Conservation (phyloP, 2,888 invertebrate species). For the Athripsodes cinereus region DNA sequence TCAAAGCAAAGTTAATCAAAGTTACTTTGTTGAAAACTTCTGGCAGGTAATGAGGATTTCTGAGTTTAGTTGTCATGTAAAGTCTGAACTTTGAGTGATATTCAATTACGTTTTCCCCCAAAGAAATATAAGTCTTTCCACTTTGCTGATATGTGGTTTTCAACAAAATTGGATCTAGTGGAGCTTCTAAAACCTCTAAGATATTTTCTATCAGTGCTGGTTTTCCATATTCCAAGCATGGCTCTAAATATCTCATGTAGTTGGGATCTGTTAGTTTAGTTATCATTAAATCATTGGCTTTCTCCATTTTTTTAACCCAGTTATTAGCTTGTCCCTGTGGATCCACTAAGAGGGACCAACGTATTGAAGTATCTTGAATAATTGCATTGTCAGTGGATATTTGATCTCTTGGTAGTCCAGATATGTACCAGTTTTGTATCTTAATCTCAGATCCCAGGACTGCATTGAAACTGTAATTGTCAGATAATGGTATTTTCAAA, state of each 20-base stretch:
- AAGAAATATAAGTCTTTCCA: conserved; percentile 65
- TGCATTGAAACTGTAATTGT: conserved; percentile 63
- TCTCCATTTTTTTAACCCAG: conserved; percentile 82
- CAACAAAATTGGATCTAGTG: conserved; percentile 68
- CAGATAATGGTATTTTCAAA: conserved; percentile 71
- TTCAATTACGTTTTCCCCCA: conserved; percentile 73
- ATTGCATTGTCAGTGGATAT: conserved; percentile 84
- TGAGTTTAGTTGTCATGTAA: conserved; percentile 75
- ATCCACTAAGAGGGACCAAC: conserved; percentile 77
- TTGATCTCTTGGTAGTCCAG: conserved; percentile 70
- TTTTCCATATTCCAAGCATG: conserved; percentile 68
- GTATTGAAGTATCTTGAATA: conserved; percentile 70
- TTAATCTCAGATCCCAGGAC: conserved; percentile 80
- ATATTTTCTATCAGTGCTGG: conserved; percentile 74
- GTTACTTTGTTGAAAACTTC: conserved; percentile 80
- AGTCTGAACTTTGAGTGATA: conserved; percentile 70
- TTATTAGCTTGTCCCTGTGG: conserved; percentile 81
- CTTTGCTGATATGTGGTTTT: conserved; percentile 70
- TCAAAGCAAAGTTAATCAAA: conserved; percentile 77
- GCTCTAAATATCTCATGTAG: conserved; percentile 71
- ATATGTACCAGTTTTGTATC: conserved; percentile 81
- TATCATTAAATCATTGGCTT: conserved; percentile 60
- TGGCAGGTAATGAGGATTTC: conserved; percentile 81
- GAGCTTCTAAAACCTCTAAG: conserved; percentile 70
- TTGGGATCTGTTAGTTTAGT: conserved; percentile 69